Percentiles rank a stretch among this genome's conserved stretches.
Evolutionary conservation across 30 jellyfish, hydroid and myxozoan genomes (phyloP).

Genomic region (Turritopsis dohrnii): DNA sequence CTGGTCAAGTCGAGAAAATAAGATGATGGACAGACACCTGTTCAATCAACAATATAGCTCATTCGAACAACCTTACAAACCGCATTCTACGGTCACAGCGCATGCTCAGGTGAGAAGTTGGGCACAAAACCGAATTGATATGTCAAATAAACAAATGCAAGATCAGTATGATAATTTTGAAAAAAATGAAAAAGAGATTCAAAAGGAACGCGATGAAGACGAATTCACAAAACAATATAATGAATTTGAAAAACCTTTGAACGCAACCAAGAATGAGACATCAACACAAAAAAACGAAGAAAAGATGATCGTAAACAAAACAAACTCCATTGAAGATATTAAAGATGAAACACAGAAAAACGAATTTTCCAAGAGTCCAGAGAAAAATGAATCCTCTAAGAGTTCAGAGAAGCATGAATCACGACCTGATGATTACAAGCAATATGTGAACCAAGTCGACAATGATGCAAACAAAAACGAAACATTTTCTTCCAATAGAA

Average conservation of each 20-base stretch:
- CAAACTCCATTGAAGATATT: background rate
- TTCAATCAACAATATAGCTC: conserved; percentile 20
- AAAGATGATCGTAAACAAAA: background rate
- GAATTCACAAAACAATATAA: conserved; percentile 23
- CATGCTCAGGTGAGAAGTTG: conserved; percentile 24
- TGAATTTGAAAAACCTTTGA: conserved; percentile 18
- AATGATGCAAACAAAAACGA: background rate
- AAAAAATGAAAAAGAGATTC: conserved; percentile 15
- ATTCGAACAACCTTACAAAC: conserved; percentile 2
- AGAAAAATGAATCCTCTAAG: background rate
- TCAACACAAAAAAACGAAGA: background rate
- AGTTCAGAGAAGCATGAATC: background rate
- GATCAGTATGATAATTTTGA: conserved; percentile 35
- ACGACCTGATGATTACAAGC: background rate
- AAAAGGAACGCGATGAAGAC: background rate
- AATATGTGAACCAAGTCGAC: background rate
- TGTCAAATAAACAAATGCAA: conserved; percentile 17
- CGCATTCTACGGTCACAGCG: conserved; percentile 3
- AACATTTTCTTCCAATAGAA: background rate
- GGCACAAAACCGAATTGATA: conserved; percentile 25
- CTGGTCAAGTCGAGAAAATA: conserved; percentile 27
- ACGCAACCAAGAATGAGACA: conserved; percentile 5
- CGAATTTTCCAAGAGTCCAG: background rate
- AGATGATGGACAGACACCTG: conserved; percentile 19
- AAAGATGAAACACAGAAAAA: background rate